Base-by-base conservation (phyloP, 1,140 invertebrate genomes). In the Neodiprion pinetum region DNA sequence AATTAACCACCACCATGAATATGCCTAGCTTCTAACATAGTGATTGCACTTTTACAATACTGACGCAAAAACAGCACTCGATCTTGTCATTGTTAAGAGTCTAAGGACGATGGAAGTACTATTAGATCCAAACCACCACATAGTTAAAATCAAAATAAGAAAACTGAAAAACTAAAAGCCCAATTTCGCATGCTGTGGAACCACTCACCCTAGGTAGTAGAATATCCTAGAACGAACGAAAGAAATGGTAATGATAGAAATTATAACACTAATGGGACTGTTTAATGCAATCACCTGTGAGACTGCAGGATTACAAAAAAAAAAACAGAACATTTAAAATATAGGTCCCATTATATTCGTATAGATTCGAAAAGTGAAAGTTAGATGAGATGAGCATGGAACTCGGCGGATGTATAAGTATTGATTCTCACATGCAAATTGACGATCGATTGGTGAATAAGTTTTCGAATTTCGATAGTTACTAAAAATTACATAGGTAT, bases 211-310 rank as follows among this genome's bases (percentile, higher is more conserved):
- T 61, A 17, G 78, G 77, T 74, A 82, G 73, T 80, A 75, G 77
- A 61, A 82, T 82, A 74, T 82, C 85, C 86, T 88, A 88, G 80
- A 88, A 88, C 82, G 80, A 86, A 85, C 47, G n/a, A 11, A 48
- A 71, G 74, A 72, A 79, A 76, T 76, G 49, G 76, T 72, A 77
- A 61, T 61, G 53, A 61, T 61, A 9, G 53, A 61, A 61, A 61
- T 12, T 61, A 7, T 61, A 61, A 14, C 53, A 17, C 9, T 61
- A 14, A 9, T 61, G 11, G n/a, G n/a, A 7, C n/a, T 12, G n/a
- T 61, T 61, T 17, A 17, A 14, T 11, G 11, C 53, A 14, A 61
- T 61, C 28, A 40, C 28, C 28, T 40, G 28, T 40, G 5, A 40
- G 28, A 40, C 28, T 40, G 28, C 28, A 40, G 28, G 2, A 40